These are phyloP conservation scores for Sphaeramia orbicularis DNA, from an alignment of 2,797 vertebrate genomes.

Conservation along the genomic window DNA sequence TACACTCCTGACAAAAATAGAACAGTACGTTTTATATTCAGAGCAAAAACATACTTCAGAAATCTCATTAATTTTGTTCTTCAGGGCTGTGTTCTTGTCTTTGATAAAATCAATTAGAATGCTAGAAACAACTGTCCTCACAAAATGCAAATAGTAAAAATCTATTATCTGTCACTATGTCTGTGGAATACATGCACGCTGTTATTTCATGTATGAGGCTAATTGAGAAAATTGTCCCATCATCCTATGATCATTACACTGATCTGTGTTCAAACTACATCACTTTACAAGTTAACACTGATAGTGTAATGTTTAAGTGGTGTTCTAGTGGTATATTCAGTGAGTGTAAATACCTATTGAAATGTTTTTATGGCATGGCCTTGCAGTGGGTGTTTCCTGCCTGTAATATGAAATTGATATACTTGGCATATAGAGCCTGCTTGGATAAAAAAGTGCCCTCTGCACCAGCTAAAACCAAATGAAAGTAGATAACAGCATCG, in stretches of 20 bases:
- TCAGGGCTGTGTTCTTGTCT: too few species aligned
- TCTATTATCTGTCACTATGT: too few species aligned
- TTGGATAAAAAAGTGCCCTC: constrained; percentile 59
- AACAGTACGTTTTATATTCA: too few species aligned
- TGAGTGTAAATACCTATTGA: constrained; percentile 51
- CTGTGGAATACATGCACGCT: too few species aligned
- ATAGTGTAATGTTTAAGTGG: constrained; percentile 4
- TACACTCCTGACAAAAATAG: too few species aligned
- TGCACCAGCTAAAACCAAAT: constrained; percentile 71
- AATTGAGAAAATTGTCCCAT: constrained; percentile 3
- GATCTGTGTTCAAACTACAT: background rate
- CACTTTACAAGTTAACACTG: constrained; percentile 10
- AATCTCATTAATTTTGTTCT: too few species aligned
- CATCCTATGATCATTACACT: background rate
- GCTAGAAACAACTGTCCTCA: too few species aligned
- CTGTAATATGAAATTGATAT: constrained; percentile 75
- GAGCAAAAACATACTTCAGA: too few species aligned
- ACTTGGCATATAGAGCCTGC: constrained; percentile 57
- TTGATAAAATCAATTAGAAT: too few species aligned
- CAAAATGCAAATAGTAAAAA: too few species aligned
- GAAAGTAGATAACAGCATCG: constrained; percentile 70
- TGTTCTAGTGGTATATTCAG: constrained; percentile 28
- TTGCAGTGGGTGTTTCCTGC: constrained; percentile 48
- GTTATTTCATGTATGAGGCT: background rate
- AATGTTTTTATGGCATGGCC: constrained; percentile 56